Percentiles rank a stretch among this genome's conserved stretches.
Evolutionary conservation across 92 coral and sea anemone species (phyloP).

Genomic region (Montipora capitata): DNA sequence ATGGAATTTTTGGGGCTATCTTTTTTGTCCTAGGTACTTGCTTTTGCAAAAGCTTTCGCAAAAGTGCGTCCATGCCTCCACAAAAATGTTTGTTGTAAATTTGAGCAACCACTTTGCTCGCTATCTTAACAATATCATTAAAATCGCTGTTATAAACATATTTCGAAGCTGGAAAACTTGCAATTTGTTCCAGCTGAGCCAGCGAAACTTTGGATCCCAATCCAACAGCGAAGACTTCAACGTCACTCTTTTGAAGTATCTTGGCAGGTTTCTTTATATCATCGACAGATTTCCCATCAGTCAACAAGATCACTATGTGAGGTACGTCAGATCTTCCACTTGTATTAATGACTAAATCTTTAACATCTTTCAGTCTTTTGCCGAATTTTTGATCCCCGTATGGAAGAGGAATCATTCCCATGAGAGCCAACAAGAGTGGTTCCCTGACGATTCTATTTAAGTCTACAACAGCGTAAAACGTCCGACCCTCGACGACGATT

Average conservation of each 20-base stretch:
- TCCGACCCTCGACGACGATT: conserved; percentile 64
- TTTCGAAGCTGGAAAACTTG: conserved; percentile 65
- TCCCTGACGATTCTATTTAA: conserved; percentile 59
- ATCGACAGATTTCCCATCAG: conserved; percentile 53
- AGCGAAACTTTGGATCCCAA: conserved; percentile 44
- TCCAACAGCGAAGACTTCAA: conserved; percentile 61
- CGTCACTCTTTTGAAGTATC: conserved; percentile 53
- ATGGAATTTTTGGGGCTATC: background rate
- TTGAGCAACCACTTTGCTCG: conserved; percentile 51
- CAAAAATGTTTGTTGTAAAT: conserved; percentile 68
- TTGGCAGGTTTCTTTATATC: conserved; percentile 41
- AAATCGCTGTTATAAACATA: conserved; percentile 56
- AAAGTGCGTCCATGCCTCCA: conserved; percentile 27
- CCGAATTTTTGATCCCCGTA: conserved; percentile 70
- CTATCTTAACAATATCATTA: conserved; percentile 48
- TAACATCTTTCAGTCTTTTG: conserved; percentile 65
- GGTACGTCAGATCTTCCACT: conserved; percentile 59
- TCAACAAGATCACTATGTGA: conserved; percentile 57
- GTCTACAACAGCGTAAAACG: conserved; percentile 68
- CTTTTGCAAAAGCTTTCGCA: conserved; percentile 21
- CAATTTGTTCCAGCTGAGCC: conserved; percentile 63
- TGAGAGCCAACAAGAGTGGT: conserved; percentile 39
- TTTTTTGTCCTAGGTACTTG: conserved; percentile 9
- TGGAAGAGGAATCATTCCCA: conserved; percentile 59
- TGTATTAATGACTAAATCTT: conserved; percentile 64